A percentile compares a stretch with the other conserved stretches of the same genome.
Conservation (phyloP, 2,113 vertebrate species). For the Myiagra hebetior region DNA sequence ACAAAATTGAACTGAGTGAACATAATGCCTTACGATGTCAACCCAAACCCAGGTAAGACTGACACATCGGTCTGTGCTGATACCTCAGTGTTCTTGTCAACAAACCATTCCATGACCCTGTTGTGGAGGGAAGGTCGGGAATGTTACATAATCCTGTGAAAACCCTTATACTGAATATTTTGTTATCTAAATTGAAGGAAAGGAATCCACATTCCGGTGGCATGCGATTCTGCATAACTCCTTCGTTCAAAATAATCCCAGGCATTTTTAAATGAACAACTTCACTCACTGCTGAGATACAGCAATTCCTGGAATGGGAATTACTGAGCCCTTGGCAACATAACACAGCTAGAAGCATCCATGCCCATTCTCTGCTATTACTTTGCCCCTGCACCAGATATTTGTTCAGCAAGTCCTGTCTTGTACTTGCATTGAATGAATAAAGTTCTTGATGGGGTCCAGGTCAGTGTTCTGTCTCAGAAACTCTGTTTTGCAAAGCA, state of each 20-base stretch:
- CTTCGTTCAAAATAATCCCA: background rate
- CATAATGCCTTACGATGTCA: background rate
- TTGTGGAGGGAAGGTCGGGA: background rate
- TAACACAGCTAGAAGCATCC: background rate
- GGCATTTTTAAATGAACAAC: conserved; percentile 3
- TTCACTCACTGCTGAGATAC: background rate
- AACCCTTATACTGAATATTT: background rate
- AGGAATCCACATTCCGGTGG: background rate
- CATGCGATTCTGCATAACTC: background rate
- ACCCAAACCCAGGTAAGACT: background rate
- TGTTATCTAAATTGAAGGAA: background rate
- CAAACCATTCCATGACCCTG: background rate
- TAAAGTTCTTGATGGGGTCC: background rate
- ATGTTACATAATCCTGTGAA: background rate
- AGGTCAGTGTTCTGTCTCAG: background rate
- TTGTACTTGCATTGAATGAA: background rate
- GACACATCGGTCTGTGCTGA: background rate
- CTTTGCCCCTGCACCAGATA: background rate
- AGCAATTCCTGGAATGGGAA: background rate
- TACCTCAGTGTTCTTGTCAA: background rate
- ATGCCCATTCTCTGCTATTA: background rate
- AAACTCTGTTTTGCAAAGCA: background rate
- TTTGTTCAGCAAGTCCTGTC: background rate
- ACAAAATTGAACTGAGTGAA: background rate
- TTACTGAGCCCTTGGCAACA: background rate